Evolutionary conservation across 2,888 invertebrate genomes (phyloP), one percentile per base, ranked within the genome.

Genomic region (Orchesella flavescens): DNA sequence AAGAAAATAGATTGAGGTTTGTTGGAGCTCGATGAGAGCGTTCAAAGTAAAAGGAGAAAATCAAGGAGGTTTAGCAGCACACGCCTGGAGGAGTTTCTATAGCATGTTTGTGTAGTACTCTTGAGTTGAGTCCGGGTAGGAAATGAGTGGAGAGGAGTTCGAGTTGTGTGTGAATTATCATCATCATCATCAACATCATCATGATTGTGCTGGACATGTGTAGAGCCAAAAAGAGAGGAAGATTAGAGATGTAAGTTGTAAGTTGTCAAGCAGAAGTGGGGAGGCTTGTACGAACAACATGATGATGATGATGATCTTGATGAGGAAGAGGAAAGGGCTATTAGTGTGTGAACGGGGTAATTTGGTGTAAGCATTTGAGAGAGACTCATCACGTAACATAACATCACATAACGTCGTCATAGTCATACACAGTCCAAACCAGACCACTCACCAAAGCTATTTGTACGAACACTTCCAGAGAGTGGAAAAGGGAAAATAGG

Each of bases 341-440:
- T 84, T 86, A 86, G 86, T 84, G 86, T 84, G 86, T 77, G 84
- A 86, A 84, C 78, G 84, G 84, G 84, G 84, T 84, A 84, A 83
- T 83, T 86, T 83, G 84, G 80, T 85, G 83, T 84, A 82, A 83
- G 84, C 78, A 84, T 80, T 77, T 76, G 79, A 84, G 71, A 84
- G 80, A 84, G 63, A 86, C 79, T 68, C 17, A 63, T 65, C 15
- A 7, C 63, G 7, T 34, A 3, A 23, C 15, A 13, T n/a, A 9
- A n/a, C 59, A n/a, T 17, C 17, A n/a, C 59, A 57, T n/a, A 57
- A 12, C 19, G 10, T 21, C 63, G 43, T 59, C 77, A 72, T 71
- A 76, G 61, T 21, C 66, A 59, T 46, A 72, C 49, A 49, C 1
- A 23, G 44, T 49, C 49, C 46, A 53, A 7, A 61, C 55, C 3